A percentile compares a stretch with the other conserved stretches of the same genome.
Evolutionary conservation across 1,140 invertebrate genomes (phyloP).

Genomic region (Drosophila truncata): DNA sequence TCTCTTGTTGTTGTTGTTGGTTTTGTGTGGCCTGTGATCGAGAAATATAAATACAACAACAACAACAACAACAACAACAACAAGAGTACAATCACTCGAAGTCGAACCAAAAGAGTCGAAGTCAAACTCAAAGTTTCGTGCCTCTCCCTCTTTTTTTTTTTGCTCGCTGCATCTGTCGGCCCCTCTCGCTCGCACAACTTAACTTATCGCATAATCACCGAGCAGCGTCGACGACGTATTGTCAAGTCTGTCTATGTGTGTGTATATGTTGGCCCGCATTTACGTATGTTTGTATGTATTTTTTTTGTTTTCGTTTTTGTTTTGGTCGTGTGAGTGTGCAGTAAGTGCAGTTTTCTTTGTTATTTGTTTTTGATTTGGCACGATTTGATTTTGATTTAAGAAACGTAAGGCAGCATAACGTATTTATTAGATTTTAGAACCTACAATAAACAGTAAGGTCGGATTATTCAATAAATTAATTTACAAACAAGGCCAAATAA

Average conservation of each 20-base stretch:
- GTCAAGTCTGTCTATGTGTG: slow-evolving; percentile 30
- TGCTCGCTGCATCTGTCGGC: slow-evolving; percentile 6
- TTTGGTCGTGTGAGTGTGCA: slow-evolving; percentile 5
- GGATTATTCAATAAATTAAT: slow-evolving; percentile 3
- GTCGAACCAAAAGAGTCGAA: slow-evolving; percentile 31
- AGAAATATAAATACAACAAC: slow-evolving; percentile 32
- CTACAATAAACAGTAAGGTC: background rate
- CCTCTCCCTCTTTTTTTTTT: slow-evolving; percentile 3
- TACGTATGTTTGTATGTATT: slow-evolving; percentile 3
- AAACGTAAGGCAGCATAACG: slow-evolving; percentile 36
- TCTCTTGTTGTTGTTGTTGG: slow-evolving; percentile 15
- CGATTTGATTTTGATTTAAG: slow-evolving; percentile 61
- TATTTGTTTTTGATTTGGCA: slow-evolving; percentile 60
- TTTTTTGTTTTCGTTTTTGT: background rate
- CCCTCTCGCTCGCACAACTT: slow-evolving; percentile 45
- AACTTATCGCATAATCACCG: slow-evolving; percentile 71
- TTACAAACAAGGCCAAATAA: slow-evolving; percentile 11
- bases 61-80: slow-evolving; percentile 15
- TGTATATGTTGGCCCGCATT: slow-evolving; percentile 24
- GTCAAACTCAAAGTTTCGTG: slow-evolving; percentile 40
- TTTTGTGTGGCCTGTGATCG: slow-evolving; percentile 31
- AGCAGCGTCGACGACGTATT: slow-evolving; percentile 31
- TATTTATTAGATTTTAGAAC: slow-evolving; percentile 2
- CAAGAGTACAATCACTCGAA: slow-evolving; percentile 28
- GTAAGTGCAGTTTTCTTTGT: slow-evolving; percentile 51